A percentile compares a stretch with the other conserved stretches of the same genome.
Conservation (phyloP, 1,140 invertebrate genomes). For the Chironomus striatipennis region DNA sequence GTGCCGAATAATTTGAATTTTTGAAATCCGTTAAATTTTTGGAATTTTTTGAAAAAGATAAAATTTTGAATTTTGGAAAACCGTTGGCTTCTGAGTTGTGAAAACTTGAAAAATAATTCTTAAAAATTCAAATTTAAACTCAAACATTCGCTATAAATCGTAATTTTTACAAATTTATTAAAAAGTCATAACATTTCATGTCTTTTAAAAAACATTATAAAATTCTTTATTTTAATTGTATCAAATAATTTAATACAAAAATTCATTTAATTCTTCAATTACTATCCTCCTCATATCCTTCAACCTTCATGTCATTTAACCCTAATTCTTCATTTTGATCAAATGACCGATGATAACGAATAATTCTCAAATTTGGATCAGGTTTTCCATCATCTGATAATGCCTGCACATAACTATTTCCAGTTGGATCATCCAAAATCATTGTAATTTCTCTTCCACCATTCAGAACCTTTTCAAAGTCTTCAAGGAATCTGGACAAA, state of each 20-base stretch:
- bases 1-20: too few species aligned
- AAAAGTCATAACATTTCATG: too few species aligned
- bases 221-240: too few species aligned
- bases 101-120: too few species aligned
- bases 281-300: conserved; percentile 36
- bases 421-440: conserved; percentile 90
- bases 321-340: conserved; percentile 96
- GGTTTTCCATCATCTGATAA: conserved; percentile 58
- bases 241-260: not conserved
- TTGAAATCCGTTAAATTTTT: too few species aligned
- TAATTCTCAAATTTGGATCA: conserved; percentile 65
- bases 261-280: conserved; percentile 34
- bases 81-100: too few species aligned
- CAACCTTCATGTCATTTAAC: conserved; percentile 94
- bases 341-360: conserved; percentile 70
- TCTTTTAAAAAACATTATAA: too few species aligned
- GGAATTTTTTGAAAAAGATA: too few species aligned
- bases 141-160: too few species aligned
- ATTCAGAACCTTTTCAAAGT: conserved; percentile 61
- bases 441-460: conserved; percentile 60
- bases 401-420: conserved; percentile 94
- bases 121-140: too few species aligned
- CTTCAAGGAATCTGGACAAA: conserved; percentile 50
- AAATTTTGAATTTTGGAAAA: too few species aligned
- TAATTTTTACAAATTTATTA: too few species aligned